Evolutionary conservation across 2,113 vertebrate species (phyloP).

Genomic region (Channa maculata): DNA sequence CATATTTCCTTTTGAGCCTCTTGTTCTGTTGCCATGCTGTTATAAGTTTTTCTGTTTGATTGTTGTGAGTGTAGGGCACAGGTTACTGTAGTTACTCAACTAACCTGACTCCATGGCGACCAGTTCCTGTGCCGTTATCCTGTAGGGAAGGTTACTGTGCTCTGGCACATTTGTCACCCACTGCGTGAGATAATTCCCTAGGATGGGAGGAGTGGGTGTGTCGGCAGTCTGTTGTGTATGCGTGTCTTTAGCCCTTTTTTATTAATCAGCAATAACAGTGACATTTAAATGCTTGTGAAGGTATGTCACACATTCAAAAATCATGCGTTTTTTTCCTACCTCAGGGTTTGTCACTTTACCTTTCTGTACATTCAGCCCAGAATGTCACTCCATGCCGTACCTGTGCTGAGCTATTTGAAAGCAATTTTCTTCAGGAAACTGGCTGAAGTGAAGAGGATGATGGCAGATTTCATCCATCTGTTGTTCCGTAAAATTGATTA

Average conservation of each 20-base stretch:
- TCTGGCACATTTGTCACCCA: slow-evolving; percentile 13
- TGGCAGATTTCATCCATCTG: slow-evolving; percentile 48
- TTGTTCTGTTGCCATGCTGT: slow-evolving; percentile 8
- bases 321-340: neutral
- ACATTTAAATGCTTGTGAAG: slow-evolving; percentile 19
- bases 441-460: slow-evolving; percentile 28
- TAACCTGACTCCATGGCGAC: slow-evolving; percentile 52
- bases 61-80: slow-evolving; percentile 7
- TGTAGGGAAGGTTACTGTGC: slow-evolving; percentile 30
- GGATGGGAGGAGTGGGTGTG: slow-evolving; percentile 7
- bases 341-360: slow-evolving; percentile 2
- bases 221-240: slow-evolving; percentile 13
- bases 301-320: slow-evolving; percentile 1
- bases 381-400: slow-evolving; percentile 20
- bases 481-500: slow-evolving; percentile 55
- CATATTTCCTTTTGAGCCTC: slow-evolving; percentile 15
- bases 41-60: slow-evolving; percentile 37
- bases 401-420: slow-evolving; percentile 18
- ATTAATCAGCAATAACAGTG: slow-evolving; percentile 58
- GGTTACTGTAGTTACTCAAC: slow-evolving; percentile 43
- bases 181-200: slow-evolving; percentile 44
- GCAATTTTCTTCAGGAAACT: slow-evolving; percentile 41
- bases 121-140: slow-evolving; percentile 28
- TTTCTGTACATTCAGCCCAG: neutral
- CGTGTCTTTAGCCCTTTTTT: slow-evolving; percentile 55